Conservation (phyloP, 2,888 invertebrate genomes). For the Hyposoter dolosus region DNA sequence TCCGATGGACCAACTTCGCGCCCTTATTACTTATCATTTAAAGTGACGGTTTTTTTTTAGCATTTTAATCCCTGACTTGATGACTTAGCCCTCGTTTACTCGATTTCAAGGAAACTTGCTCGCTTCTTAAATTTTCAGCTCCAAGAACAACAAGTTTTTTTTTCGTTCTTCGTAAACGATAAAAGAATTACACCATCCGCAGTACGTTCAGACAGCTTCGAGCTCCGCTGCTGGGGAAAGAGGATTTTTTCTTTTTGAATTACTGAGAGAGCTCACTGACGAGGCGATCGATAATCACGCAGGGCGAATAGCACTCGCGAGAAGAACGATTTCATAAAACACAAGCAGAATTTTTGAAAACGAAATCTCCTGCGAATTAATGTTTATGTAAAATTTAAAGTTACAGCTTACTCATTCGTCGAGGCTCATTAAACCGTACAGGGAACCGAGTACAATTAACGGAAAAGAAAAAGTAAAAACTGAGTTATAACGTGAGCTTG, state of each 20-base stretch:
- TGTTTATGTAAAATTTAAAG: background rate
- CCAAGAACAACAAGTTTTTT: background rate
- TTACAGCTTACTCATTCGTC: background rate
- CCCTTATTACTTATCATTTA: background rate
- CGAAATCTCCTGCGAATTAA: background rate
- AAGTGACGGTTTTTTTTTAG: background rate
- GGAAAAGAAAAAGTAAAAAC: background rate
- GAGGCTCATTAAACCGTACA: background rate
- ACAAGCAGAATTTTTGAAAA: too few relatives aligned
- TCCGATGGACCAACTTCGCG: background rate
- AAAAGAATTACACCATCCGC: too few relatives aligned
- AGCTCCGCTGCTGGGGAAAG: background rate
- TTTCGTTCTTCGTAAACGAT: background rate
- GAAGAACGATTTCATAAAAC: background rate
- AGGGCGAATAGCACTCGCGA: background rate
- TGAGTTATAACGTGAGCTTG: background rate
- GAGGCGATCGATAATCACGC: background rate
- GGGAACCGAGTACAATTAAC: background rate
- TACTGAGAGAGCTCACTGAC: background rate
- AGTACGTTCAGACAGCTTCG: background rate
- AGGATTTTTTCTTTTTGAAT: background rate
- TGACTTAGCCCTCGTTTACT: background rate
- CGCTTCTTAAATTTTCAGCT: background rate
- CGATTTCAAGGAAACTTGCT: background rate
- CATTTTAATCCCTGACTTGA: background rate